Conservation (phyloP, 2,113 vertebrate species). For the Xiphias gladius region DNA sequence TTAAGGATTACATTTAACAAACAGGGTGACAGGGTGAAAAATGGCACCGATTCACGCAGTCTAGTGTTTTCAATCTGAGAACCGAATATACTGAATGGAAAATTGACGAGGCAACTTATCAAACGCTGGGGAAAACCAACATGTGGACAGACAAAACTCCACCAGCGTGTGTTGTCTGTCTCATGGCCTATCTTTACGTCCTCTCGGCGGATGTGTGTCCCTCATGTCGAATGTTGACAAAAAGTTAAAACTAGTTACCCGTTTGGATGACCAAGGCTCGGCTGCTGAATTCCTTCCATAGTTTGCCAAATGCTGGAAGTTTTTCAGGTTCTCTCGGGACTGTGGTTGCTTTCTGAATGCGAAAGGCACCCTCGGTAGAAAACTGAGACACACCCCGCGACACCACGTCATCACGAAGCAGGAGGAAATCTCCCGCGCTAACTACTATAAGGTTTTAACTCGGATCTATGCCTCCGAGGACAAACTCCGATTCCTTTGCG, state of each 20-base stretch:
- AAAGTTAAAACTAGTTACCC: not conserved
- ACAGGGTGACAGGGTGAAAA: not conserved
- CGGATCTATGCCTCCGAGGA: too few relatives aligned
- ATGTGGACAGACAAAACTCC: not conserved
- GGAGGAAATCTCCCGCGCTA: conserved; percentile 49
- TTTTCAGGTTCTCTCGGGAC: not conserved
- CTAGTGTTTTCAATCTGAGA: not conserved
- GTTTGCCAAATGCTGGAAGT: not conserved
- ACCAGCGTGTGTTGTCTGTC: not conserved
- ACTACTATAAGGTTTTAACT: too few relatives aligned
- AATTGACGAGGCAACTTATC: not conserved
- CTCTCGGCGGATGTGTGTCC: not conserved
- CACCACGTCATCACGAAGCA: not conserved
- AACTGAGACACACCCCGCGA: not conserved
- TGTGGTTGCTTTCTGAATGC: not conserved
- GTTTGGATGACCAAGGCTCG: not conserved
- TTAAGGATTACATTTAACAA: not conserved
- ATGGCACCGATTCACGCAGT: not conserved
- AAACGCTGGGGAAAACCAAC: not conserved
- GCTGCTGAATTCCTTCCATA: conserved; percentile 15
- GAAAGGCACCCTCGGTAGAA: not conserved
- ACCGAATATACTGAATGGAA: too few relatives aligned
- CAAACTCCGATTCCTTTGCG: too few relatives aligned
- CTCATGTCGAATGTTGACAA: not conserved
- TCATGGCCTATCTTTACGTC: too few relatives aligned